Evolutionary conservation across 2,797 vertebrate genomes (phyloP).

Genomic region (Mycteria americana): DNA sequence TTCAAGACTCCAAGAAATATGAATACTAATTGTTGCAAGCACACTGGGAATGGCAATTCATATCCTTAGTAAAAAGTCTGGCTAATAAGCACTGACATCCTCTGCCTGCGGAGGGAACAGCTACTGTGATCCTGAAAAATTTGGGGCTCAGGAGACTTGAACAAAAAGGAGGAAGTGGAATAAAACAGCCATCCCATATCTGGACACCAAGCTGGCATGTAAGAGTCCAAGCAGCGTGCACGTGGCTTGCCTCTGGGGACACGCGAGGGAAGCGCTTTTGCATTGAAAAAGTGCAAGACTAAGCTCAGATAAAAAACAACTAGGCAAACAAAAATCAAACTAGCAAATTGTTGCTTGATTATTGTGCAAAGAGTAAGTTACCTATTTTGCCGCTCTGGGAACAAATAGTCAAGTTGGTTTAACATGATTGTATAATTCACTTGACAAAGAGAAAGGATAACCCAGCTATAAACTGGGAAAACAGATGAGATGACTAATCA

Average conservation of each 20-base stretch:
- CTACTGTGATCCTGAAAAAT: neutral
- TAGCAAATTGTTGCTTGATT: neutral
- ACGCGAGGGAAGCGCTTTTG: neutral
- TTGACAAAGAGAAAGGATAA: constrained; percentile 8
- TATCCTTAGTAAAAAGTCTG: neutral
- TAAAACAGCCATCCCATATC: neutral
- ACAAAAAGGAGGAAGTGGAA: neutral
- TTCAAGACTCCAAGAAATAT: neutral
- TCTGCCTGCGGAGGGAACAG: neutral
- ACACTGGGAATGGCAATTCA: neutral
- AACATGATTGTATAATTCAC: neutral
- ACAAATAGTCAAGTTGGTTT: neutral
- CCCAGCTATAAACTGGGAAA: neutral
- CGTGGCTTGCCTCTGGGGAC: neutral
- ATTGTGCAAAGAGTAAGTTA: neutral
- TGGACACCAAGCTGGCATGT: neutral
- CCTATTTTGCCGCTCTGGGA: neutral
- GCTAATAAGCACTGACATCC: neutral
- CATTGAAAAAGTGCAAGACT: neutral
- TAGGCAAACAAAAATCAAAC: neutral
- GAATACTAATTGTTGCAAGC: neutral
- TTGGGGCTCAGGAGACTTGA: neutral
- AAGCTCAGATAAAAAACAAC: neutral
- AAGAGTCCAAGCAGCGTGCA: neutral
- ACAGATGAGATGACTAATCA: neutral